phyloP scores from a whole-genome alignment of 2,113 vertebrate genomes.

The Xiphorhynchus elegans region DNA sequence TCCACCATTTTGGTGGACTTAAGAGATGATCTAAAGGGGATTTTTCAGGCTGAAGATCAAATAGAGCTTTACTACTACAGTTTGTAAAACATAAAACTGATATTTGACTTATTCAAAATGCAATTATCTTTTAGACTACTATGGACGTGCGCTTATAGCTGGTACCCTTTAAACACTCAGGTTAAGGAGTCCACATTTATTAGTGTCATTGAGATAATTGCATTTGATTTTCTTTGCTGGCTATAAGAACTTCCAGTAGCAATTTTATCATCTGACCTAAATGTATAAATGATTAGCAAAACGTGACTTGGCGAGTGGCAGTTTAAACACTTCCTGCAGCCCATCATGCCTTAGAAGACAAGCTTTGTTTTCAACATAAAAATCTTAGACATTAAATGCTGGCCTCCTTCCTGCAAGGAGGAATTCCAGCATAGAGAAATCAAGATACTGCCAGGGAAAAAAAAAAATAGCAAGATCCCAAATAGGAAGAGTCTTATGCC shows the following conservation, averaged over 20 bases:
- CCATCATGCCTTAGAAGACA: neutral
- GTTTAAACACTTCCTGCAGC: slow-evolving; percentile 15
- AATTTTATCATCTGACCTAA: slow-evolving; percentile 40
- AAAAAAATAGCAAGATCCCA: neutral
- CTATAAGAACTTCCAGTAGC: slow-evolving; percentile 25
- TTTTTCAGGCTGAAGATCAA: neutral
- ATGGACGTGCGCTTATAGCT: neutral
- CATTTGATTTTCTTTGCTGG: slow-evolving; percentile 26
- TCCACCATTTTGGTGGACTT: neutral
- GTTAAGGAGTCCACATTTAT: slow-evolving; percentile 30
- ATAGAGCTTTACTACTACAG: neutral
- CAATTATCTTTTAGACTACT: neutral
- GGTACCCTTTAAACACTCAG: slow-evolving; percentile 12
- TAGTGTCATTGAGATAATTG: slow-evolving; percentile 31
- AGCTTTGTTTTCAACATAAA: neutral
- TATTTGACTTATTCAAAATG: neutral
- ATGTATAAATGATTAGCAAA: slow-evolving; percentile 17
- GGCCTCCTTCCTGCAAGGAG: neutral
- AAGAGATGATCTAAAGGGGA: neutral
- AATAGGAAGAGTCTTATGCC: neutral
- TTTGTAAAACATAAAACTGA: neutral
- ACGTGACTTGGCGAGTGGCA: slow-evolving; percentile 1
- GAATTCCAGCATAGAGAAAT: neutral
- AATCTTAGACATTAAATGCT: neutral
- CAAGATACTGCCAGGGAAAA: neutral